phyloP scores from a whole-genome alignment of 2,888 invertebrate genomes.

The Athripsodes cinereus region DNA sequence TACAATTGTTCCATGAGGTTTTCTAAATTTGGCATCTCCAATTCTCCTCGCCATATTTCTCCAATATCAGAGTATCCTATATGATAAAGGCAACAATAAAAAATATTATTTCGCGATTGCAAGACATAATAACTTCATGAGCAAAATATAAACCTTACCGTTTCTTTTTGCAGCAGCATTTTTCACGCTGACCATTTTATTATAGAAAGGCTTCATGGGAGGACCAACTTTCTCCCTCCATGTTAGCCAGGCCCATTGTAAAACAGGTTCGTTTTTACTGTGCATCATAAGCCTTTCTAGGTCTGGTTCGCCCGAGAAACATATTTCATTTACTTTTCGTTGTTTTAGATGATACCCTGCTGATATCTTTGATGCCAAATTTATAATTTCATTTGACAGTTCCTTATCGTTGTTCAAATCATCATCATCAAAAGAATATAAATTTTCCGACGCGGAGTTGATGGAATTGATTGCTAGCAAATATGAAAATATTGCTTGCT shows the following conservation, averaged over 20 bases:
- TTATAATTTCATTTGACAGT: slow-evolving; percentile 4
- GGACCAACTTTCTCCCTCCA: slow-evolving; percentile 62
- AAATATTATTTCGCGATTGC: background rate
- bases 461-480: background rate
- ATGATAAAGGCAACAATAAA: slow-evolving; percentile 9
- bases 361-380: slow-evolving; percentile 3
- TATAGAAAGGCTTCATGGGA: slow-evolving; percentile 50
- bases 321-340: slow-evolving; percentile 32
- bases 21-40: slow-evolving; percentile 55
- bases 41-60: slow-evolving; percentile 58
- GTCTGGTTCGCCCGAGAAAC: slow-evolving; percentile 58
- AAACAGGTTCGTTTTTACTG: slow-evolving; percentile 41
- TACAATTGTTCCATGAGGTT: slow-evolving; percentile 49
- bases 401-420: background rate
- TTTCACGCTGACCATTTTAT: slow-evolving; percentile 48
- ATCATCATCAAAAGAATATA: background rate
- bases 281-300: slow-evolving; percentile 53
- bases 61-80: slow-evolving; percentile 60
- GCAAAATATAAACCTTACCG: slow-evolving; percentile 43
- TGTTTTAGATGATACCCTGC: background rate
- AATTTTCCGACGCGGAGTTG: background rate
- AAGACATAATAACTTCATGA: background rate
- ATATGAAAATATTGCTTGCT: background rate
- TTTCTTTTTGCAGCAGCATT: slow-evolving; percentile 59
- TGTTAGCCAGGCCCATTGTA: slow-evolving; percentile 58